phyloP scores from a whole-genome alignment of 2,797 vertebrate genomes.

The Kryptolebias ocellatus region DNA sequence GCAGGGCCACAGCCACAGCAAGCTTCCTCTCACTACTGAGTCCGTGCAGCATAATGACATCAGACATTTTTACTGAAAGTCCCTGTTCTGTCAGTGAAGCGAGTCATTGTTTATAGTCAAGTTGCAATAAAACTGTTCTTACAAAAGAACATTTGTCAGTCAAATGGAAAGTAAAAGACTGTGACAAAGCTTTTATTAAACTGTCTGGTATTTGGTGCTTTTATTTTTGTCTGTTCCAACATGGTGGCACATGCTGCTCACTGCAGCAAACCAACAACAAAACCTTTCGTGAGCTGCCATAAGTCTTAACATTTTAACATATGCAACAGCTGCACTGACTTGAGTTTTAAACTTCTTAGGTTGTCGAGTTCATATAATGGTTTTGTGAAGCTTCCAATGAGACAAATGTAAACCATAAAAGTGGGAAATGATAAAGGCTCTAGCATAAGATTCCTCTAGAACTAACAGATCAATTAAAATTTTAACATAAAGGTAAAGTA shows the following conservation, averaged over 20 bases:
- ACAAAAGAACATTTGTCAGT: not conserved
- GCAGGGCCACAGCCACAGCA: constrained; percentile 20
- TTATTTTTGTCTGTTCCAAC: not conserved
- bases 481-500: too few species aligned
- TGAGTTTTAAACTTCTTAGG: not conserved
- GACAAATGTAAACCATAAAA: too few species aligned
- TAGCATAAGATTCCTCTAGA: too few species aligned
- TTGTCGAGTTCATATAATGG: too few species aligned
- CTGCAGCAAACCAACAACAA: not conserved
- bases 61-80: constrained; percentile 7
- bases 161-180: not conserved
- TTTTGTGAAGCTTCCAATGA: too few species aligned
- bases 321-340: not conserved
- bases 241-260: not conserved
- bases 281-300: not conserved
- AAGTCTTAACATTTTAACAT: not conserved
- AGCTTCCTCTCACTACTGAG: constrained; percentile 28
- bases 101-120: not conserved
- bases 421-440: too few species aligned
- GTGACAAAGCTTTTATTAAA: not conserved
- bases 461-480: too few species aligned
- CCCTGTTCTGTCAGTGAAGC: not conserved
- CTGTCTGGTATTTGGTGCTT: not conserved
- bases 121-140: not conserved
- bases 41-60: constrained; percentile 16